Base-by-base conservation (phyloP, 2,113 vertebrate genomes). In the Daphoenositta chrysoptera region DNA sequence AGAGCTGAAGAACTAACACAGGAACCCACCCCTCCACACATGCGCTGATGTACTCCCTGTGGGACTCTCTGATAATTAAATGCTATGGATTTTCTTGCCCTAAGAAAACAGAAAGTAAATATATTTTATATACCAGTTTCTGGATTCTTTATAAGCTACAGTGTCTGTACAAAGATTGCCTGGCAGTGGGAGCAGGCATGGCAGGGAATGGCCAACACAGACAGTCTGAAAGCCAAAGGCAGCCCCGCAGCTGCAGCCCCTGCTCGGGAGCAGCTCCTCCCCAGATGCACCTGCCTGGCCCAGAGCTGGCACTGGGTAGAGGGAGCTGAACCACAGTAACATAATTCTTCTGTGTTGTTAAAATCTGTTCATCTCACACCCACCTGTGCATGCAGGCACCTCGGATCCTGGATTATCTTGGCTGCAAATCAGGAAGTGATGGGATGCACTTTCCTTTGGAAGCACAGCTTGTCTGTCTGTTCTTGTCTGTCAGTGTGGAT, bases 391-490 rank as follows among this genome's bases (percentile, higher is more conserved):
- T 61, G 50, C 63, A 90, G 73, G 57, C 87, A 58, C 50, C 37
- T 76, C 1, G 1, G 24, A 44, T 70, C 64, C 42, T 58, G 58
- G 64, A 35, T 70, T 81, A 40, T 44, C 44, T 61, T 83, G 82
- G 88, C 93, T 90, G 90, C 76, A 75, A 63, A 71, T 73, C 68
- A 90, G 93, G 72, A 93, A 92, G 88, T 58, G 88, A 87, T 89
- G 85, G 72, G 88, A 95, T 90, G 92, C 6, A 0, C 88, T 90
- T 90, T 71, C 77, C 60, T 68, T 71, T 69, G 53, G 76, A 90
- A 96, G 72, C 93, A 94, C 39, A 79, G 57, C 80, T 90, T 79
- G 30, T 84, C 79, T 90, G 57, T 91, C 64, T 87, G 33, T 70
- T 79, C 64, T 81, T 53, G 85, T 94, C 82, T 6, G 7, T 87